A percentile compares a stretch with the other conserved stretches of the same genome.
These are phyloP conservation scores for Clamator glandarius DNA, from an alignment of 2,797 vertebrate genomes.

Conservation along the genomic window DNA sequence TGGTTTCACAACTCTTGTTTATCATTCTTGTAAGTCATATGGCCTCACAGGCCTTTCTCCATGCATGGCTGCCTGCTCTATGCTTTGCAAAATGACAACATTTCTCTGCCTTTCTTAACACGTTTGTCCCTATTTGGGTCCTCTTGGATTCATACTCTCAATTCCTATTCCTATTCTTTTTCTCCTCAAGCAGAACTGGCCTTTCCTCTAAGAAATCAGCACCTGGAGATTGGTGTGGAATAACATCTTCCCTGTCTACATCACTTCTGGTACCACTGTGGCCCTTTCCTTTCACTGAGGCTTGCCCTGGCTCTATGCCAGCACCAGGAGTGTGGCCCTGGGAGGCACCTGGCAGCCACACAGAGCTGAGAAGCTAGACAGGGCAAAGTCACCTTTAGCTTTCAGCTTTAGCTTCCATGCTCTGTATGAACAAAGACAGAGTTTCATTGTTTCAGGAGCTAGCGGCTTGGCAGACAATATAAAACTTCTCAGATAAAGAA, in stretches of 20 bases:
- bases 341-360: background rate
- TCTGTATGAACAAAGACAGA: conserved; percentile 5
- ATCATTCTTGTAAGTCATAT: background rate
- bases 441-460: conserved; percentile 35
- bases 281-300: background rate
- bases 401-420: background rate
- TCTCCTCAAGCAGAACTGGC: background rate
- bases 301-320: background rate
- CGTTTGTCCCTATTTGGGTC: background rate
- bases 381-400: background rate
- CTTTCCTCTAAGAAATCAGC: background rate
- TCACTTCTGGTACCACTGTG: background rate
- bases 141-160: background rate
- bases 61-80: background rate
- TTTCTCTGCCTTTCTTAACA: background rate
- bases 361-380: background rate
- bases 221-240: background rate
- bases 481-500: conserved; percentile 12
- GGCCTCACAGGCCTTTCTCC: background rate
- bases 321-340: fast-evolving
- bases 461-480: conserved; percentile 30
- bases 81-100: fast-evolving
- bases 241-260: background rate
- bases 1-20: background rate
- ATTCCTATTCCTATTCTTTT: background rate